These are phyloP conservation scores for Tauraco erythrolophus DNA, from an alignment of 2,113 vertebrate genomes.

Conservation along the genomic window DNA sequence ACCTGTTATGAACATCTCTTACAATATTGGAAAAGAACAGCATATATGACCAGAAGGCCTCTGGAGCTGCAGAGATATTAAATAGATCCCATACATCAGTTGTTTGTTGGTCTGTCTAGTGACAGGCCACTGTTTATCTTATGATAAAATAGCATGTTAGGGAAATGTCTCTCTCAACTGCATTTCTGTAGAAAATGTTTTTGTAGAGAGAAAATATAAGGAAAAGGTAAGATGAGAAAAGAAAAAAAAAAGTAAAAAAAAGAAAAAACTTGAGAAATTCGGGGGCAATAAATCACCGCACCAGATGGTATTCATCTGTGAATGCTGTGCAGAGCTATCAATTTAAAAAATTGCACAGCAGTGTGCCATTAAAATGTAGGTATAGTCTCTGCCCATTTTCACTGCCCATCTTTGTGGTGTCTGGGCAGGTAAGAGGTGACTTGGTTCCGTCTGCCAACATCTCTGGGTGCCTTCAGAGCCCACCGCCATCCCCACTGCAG, in stretches of 20 bases:
- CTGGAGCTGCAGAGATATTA: background rate
- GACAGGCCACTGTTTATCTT: constrained; percentile 34
- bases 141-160: background rate
- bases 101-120: constrained; percentile 12
- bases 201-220: background rate
- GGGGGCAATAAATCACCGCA: constrained; percentile 64
- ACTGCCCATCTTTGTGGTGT: background rate
- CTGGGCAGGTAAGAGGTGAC: background rate
- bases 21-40: background rate
- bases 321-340: constrained; percentile 28
- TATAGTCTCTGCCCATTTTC: background rate
- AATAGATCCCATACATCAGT: constrained; percentile 30
- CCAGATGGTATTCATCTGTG: constrained; percentile 71
- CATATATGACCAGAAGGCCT: background rate
- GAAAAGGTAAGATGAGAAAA: constrained; percentile 57
- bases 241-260: background rate
- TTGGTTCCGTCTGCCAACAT: background rate
- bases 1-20: background rate
- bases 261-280: constrained; percentile 55
- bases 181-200: background rate
- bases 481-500: accelerated
- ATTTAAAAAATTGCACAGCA: background rate
- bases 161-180: constrained; percentile 18
- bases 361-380: constrained; percentile 7
- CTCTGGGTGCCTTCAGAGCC: background rate